phyloP scores from a whole-genome alignment of 2,113 vertebrate species.

The Verasper variegatus region DNA sequence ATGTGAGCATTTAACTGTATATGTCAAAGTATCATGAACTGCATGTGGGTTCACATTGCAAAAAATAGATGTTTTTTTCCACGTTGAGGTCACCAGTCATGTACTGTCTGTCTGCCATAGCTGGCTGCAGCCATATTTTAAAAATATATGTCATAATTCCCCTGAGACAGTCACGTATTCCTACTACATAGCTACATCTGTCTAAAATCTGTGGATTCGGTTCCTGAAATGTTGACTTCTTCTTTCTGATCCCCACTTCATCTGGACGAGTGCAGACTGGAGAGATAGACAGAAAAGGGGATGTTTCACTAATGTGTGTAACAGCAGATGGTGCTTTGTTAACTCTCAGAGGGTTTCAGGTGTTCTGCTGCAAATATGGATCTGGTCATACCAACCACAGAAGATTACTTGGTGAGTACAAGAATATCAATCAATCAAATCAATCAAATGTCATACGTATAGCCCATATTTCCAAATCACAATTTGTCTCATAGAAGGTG shows the following conservation, averaged over 20 bases:
- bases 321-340: conserved; percentile 18
- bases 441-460: no score
- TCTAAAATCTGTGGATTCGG: conserved; percentile 50
- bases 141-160: conserved; percentile 64
- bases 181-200: conserved; percentile 31
- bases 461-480: no score
- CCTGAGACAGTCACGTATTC: conserved; percentile 58
- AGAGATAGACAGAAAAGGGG: conserved; percentile 11
- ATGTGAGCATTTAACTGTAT: background rate
- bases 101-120: conserved; percentile 28
- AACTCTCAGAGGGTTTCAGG: conserved; percentile 39
- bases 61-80: conserved; percentile 44
- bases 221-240: conserved; percentile 73
- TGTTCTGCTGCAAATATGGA: conserved; percentile 58
- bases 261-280: background rate
- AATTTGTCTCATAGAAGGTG: no score
- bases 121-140: conserved; percentile 15
- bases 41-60: background rate
- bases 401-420: conserved; percentile 61
- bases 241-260: conserved; percentile 53
- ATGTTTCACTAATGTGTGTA: conserved; percentile 6
- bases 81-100: conserved; percentile 10
- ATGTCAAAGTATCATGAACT: background rate
- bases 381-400: background rate
- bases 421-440: no score